Evolutionary conservation across 2,797 vertebrate genomes (phyloP), one percentile per base, ranked within the genome.

Genomic region (Xenopus petersii): DNA sequence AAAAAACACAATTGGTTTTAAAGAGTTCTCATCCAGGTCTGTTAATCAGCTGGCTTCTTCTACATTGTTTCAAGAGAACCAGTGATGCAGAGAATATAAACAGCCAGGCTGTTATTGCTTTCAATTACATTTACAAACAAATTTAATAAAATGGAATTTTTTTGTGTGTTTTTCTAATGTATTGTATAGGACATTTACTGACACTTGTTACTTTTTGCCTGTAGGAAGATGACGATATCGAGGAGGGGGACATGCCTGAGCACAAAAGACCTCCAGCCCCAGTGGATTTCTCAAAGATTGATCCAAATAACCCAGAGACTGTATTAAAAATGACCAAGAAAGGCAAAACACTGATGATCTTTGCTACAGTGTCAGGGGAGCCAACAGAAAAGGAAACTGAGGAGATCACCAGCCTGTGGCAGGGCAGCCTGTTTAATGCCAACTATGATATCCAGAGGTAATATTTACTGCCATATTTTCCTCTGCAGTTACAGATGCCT

Each of bases 321-420:
- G 90, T 98, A 61, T 84, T 98, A 70, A 93, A 95, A 78, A 87
- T 98, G 91, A 97, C 97, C 0, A 99, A 98, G 84, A 99, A 97
- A 80, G 98, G 98, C 62, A 93, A 94, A 83, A 99, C 98, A 0
- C 83, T 99, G 70, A 99, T 99, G 97, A 94, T 99, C 81, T 99
- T 99, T 63, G 95, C 93, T 1, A 95, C 95, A 0, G 95, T 99
- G 76, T 94, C 96, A 0, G 97, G 95, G 71, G 85, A 87, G 54
- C 96, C 98, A n/a, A 92, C 90, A 0, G 97, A 99, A 84, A 98
- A 98, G 75, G 95, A 99, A 86, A 98, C 93, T 0, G 97, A 99
- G 79, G 93, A 98, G 81, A 88, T 99, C 78, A 98, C 94, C 2
- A 92, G 94, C 79, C 83, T 99, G 81, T 98, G 96, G 96, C 97